Evolutionary conservation across 2,888 invertebrate genomes (phyloP).

Genomic region (Nomada goodeniana): DNA sequence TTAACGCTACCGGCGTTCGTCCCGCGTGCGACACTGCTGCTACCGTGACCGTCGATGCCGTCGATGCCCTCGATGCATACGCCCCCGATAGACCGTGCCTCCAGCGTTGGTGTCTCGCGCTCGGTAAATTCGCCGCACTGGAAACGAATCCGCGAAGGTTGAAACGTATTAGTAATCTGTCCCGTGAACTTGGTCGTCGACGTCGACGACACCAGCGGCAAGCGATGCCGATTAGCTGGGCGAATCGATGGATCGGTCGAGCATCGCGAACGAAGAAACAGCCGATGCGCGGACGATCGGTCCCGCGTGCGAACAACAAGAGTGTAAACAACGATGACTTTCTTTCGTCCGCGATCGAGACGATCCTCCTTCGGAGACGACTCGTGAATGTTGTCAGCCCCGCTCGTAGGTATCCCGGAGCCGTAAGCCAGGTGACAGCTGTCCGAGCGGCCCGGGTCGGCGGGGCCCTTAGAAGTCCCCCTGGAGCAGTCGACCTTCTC

Average conservation of each 20-base stretch:
- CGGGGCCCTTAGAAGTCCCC: slow-evolving; percentile 80
- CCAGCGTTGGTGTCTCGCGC: background rate
- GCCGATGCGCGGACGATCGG: background rate
- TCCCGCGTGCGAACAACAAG: background rate
- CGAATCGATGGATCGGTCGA: background rate
- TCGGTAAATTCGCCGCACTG: background rate
- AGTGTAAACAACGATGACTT: too few relatives aligned
- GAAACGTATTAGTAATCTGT: background rate
- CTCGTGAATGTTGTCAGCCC: slow-evolving; percentile 76
- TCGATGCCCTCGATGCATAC: slow-evolving; percentile 9
- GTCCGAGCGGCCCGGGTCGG: slow-evolving; percentile 75
- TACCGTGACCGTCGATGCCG: background rate
- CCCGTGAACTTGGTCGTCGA: background rate
- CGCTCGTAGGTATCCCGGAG: slow-evolving; percentile 78
- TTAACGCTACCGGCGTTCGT: background rate
- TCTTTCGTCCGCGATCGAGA: background rate
- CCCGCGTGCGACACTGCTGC: too few relatives aligned
- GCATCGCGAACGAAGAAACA: background rate
- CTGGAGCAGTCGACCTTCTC: slow-evolving; percentile 70
- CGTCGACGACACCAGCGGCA: background rate
- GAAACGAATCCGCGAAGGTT: too few relatives aligned
- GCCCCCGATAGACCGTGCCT: background rate
- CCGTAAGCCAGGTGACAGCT: slow-evolving; percentile 71
- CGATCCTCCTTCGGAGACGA: slow-evolving; percentile 46
- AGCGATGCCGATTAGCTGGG: too few relatives aligned